These are phyloP conservation scores for Mamestra configurata DNA, from an alignment of 1,140 invertebrate species.

Conservation along the genomic window DNA sequence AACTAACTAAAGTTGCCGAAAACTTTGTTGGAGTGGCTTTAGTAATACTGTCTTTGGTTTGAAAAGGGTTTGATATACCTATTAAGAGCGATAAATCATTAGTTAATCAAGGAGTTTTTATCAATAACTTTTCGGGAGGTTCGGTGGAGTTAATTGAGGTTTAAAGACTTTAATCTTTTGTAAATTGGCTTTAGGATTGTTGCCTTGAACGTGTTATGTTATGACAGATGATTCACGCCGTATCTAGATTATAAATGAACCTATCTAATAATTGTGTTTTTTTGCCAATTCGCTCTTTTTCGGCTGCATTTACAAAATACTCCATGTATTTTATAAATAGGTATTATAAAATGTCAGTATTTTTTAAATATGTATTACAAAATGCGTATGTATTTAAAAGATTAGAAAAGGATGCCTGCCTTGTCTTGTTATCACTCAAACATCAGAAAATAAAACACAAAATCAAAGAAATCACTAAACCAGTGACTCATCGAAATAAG, in stretches of 20 bases:
- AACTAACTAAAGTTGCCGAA: slow-evolving; percentile 51
- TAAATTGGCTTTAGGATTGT: slow-evolving; percentile 40
- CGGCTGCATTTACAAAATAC: not conserved
- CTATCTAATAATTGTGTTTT: not conserved
- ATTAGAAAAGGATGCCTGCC: not conserved
- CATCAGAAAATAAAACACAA: not conserved
- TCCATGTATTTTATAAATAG: not conserved
- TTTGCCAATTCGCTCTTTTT: not conserved
- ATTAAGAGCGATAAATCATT: slow-evolving; percentile 57
- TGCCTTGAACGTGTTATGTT: slow-evolving; percentile 25
- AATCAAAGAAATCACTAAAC: slow-evolving; percentile 6
- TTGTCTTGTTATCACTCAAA: not conserved
- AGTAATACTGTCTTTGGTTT: slow-evolving; percentile 42
- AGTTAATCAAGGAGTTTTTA: slow-evolving; percentile 41
- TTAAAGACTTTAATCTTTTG: slow-evolving; percentile 43
- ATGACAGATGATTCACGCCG: slow-evolving; percentile 31
- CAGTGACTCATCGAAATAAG: slow-evolving; percentile 40
- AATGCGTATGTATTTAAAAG: not conserved
- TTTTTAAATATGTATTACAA: too few species aligned
- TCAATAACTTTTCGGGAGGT: slow-evolving; percentile 21
- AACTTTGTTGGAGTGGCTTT: slow-evolving; percentile 48
- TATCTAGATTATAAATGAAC: not conserved
- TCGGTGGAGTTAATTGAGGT: slow-evolving; percentile 40
- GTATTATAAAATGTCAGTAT: too few species aligned
- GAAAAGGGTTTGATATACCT: slow-evolving; percentile 52